phyloP scores from a whole-genome alignment of 2,888 invertebrate species.

The Panopea generosa region DNA sequence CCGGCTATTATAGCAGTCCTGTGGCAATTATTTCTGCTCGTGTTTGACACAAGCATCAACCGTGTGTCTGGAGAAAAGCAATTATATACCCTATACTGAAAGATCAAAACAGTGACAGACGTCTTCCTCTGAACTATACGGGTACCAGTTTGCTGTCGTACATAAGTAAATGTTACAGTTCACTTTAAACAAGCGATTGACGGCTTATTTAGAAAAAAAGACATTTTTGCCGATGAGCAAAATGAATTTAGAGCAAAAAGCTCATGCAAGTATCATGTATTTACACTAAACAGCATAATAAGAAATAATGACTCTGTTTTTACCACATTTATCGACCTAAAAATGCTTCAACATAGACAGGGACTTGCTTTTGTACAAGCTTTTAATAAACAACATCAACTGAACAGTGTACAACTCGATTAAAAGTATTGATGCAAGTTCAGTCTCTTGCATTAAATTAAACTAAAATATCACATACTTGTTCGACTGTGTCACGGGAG shows the following conservation, averaged over 20 bases:
- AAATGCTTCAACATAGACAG: not conserved
- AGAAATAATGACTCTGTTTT: too few relatives aligned
- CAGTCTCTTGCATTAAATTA: not conserved
- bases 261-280: conserved; percentile 19
- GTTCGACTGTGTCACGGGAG: not conserved
- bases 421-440: not conserved
- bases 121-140: conserved; percentile 29
- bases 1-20: conserved; percentile 18
- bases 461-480: not conserved
- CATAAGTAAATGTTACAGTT: conserved; percentile 38
- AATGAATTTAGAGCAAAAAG: conserved; percentile 26
- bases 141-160: conserved; percentile 38
- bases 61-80: conserved; percentile 21
- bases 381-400: not conserved
- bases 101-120: conserved; percentile 7
- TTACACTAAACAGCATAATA: conserved; percentile 90
- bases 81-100: conserved; percentile 33
- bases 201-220: conserved; percentile 30
- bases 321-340: conserved; percentile 21
- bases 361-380: not conserved
- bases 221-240: conserved; percentile 11
- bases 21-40: conserved; percentile 25
- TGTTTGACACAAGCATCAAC: conserved; percentile 26
- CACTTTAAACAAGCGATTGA: conserved; percentile 34
- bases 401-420: not conserved